Evolutionary conservation across 1,140 invertebrate genomes (phyloP).

Genomic region (Babylonia areolata): DNA sequence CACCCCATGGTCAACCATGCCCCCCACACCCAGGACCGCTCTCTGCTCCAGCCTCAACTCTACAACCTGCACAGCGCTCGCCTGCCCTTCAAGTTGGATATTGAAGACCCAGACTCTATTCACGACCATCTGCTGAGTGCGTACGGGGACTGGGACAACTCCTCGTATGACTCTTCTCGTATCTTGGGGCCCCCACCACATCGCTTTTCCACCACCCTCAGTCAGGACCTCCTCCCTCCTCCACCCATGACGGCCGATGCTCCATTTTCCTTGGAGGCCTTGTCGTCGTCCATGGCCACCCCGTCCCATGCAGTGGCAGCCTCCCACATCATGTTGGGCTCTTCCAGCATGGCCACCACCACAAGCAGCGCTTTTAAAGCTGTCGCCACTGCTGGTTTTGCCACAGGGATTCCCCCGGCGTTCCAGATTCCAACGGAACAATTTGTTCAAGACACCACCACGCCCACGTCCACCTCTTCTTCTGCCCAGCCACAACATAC

Average conservation of each 20-base stretch:
- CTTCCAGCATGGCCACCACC: slow-evolving; percentile 38
- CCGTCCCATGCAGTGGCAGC: slow-evolving; percentile 32
- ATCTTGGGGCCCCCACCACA: slow-evolving; percentile 48
- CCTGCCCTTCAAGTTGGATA: slow-evolving; percentile 66
- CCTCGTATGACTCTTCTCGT: slow-evolving; percentile 52
- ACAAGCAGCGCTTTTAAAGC: slow-evolving; percentile 64
- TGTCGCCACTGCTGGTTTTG: slow-evolving; percentile 30
- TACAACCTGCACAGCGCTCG: slow-evolving; percentile 69
- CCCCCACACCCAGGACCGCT: slow-evolving; percentile 40
- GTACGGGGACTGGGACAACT: slow-evolving; percentile 74
- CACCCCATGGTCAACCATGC: slow-evolving; percentile 4
- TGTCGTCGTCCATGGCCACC: slow-evolving; percentile 39
- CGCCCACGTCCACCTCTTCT: not conserved
- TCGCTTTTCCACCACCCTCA: slow-evolving; percentile 54
- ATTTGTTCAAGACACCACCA: not conserved
- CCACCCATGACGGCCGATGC: slow-evolving; percentile 59
- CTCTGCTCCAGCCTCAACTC: slow-evolving; percentile 69
- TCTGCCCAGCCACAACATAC: slow-evolving; percentile 33
- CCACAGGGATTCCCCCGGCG: slow-evolving; percentile 35
- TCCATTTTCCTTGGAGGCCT: slow-evolving; percentile 58
- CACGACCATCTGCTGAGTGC: slow-evolving; percentile 72
- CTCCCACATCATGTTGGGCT: slow-evolving; percentile 52
- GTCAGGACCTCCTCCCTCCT: slow-evolving; percentile 63
- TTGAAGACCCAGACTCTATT: slow-evolving; percentile 64
- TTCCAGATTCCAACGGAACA: slow-evolving; percentile 26